These are phyloP conservation scores for Sarcophaga subvicina DNA, from an alignment of 2,888 invertebrate species.

Conservation along the genomic window DNA sequence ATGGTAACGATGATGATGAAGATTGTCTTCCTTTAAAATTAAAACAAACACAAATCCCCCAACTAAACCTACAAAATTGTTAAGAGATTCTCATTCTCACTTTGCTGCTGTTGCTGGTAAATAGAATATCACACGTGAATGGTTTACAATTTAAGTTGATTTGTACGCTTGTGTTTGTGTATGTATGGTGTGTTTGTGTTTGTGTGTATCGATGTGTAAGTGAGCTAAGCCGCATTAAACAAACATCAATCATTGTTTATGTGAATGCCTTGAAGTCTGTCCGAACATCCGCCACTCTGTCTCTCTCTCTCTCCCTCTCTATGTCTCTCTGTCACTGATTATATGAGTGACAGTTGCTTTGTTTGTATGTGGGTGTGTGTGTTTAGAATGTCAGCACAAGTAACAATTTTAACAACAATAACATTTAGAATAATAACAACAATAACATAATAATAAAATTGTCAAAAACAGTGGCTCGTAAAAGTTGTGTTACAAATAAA, in stretches of 20 bases:
- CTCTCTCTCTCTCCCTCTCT: too few relatives aligned
- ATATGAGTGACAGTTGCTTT: too few relatives aligned
- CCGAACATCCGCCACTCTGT: not conserved
- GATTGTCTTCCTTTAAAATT: constrained; percentile 67
- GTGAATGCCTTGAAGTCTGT: constrained; percentile 21
- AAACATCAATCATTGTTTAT: constrained; percentile 66
- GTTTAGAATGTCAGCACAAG: not conserved
- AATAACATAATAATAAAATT: constrained; percentile 32
- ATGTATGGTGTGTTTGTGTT: not conserved
- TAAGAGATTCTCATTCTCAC: constrained; percentile 1
- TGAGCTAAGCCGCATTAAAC: constrained; percentile 58
- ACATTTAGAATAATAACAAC: constrained; percentile 23
- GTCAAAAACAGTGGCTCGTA: not conserved
- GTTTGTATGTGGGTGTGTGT: not conserved
- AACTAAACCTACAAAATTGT: constrained; percentile 34
- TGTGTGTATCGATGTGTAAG: not conserved
- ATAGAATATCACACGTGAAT: constrained; percentile 51
- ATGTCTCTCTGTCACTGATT: too few relatives aligned
- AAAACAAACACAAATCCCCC: constrained; percentile 52
- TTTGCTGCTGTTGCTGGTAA: not conserved
- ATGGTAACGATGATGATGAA: constrained; percentile 25
- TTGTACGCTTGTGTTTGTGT: constrained; percentile 24
- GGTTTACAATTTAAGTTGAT: constrained; percentile 61
- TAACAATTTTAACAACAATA: constrained; percentile 17
- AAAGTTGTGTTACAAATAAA: not conserved